Percentiles rank a stretch among this genome's conserved stretches.
These are phyloP conservation scores for Motacilla tschutschensis DNA, from an alignment of 2,113 vertebrate genomes.

Conservation along the genomic window DNA sequence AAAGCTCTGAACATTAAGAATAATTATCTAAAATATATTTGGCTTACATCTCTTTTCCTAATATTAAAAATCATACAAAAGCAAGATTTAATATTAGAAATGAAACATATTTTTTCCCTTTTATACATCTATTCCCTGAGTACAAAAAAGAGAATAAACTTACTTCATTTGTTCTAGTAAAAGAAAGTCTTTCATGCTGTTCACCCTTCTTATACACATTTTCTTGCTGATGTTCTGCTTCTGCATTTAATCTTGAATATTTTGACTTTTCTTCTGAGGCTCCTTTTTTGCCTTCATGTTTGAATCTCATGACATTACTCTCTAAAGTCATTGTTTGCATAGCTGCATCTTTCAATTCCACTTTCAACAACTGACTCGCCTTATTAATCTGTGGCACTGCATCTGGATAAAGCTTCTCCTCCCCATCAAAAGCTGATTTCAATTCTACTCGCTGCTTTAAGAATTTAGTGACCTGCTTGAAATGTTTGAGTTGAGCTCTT, in stretches of 20 bases:
- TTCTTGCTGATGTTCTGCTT: conserved; percentile 26
- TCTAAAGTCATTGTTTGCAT: conserved; percentile 57
- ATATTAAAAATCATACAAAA: conserved; percentile 30
- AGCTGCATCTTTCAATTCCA: conserved; percentile 64
- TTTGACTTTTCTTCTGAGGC: conserved; percentile 32
- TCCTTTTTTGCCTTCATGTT: conserved; percentile 2
- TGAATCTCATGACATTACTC: not conserved
- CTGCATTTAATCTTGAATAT: not conserved
- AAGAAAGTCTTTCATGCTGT: not conserved
- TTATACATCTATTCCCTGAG: conserved; percentile 6
- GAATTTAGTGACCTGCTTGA: conserved; percentile 60
- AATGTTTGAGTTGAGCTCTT: conserved; percentile 64
- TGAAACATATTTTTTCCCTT: conserved; percentile 4
- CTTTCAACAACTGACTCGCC: conserved; percentile 40
- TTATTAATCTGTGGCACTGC: conserved; percentile 25
- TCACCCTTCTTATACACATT: not conserved
- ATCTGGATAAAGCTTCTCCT: conserved; percentile 37
- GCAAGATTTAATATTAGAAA: conserved; percentile 32
- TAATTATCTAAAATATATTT: conserved; percentile 37
- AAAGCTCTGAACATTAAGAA: conserved; percentile 35
- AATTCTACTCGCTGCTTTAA: conserved; percentile 65
- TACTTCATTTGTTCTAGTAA: conserved; percentile 51
- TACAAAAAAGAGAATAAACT: conserved; percentile 45
- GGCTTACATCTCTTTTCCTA: conserved; percentile 14
- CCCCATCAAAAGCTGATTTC: conserved; percentile 29